Conservation (phyloP, 2,797 vertebrate species). For the Sorex maritimensis region DNA sequence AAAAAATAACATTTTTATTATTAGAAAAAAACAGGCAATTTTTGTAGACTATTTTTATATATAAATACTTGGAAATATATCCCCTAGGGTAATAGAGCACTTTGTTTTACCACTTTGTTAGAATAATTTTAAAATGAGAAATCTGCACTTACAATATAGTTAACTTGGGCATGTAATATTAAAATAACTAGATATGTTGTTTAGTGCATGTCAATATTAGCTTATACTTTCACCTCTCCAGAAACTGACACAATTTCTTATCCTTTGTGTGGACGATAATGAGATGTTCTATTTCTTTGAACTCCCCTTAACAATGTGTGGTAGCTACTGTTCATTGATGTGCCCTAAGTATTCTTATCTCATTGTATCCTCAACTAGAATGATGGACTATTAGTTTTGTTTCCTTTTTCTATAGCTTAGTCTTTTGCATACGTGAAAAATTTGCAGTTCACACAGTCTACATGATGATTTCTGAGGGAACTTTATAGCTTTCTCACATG, state of each 20-base stretch:
- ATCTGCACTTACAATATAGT: not conserved
- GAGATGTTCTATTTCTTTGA: conserved; percentile 4
- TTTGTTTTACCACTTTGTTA: conserved; percentile 43
- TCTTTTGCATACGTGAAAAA: conserved; percentile 60
- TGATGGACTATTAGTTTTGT: conserved; percentile 38
- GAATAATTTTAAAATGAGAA: conserved; percentile 13
- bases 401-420: conserved; percentile 32
- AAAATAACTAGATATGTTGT: not conserved
- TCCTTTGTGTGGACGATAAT: conserved; percentile 39
- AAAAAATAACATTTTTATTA: conserved; percentile 5
- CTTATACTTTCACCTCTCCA: conserved; percentile 17
- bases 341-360: not conserved
- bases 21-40: not conserved
- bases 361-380: conserved; percentile 45
- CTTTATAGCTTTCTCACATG: conserved; percentile 38
- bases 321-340: not conserved
- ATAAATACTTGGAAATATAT: not conserved
- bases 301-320: not conserved
- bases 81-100: not conserved
- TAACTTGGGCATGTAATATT: not conserved
- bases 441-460: not conserved
- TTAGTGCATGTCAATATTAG: not conserved
- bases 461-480: conserved; percentile 20
- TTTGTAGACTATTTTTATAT: not conserved
- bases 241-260: conserved; percentile 38